These are phyloP conservation scores for Ganaspis brasiliensis DNA, from an alignment of 2,888 invertebrate species.

Conservation along the genomic window DNA sequence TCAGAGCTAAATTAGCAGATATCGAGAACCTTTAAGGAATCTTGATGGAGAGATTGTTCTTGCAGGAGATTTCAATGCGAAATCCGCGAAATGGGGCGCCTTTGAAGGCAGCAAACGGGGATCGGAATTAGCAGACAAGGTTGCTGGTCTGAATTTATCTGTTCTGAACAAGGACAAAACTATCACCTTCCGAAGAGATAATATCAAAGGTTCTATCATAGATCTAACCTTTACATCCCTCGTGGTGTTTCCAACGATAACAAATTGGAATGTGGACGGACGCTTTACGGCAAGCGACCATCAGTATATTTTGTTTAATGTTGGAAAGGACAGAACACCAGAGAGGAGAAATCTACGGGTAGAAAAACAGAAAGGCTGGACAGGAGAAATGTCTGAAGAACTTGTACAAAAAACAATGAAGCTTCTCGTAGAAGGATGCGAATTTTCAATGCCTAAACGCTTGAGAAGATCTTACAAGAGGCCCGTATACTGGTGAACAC, in stretches of 20 bases:
- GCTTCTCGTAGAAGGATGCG: too few species aligned
- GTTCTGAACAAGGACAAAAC: constrained; percentile 48
- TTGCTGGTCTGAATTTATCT: constrained; percentile 55
- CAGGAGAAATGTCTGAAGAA: too few species aligned
- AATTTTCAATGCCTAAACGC: too few species aligned
- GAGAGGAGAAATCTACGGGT: too few species aligned
- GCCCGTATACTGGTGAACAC: too few species aligned
- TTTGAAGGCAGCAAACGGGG: constrained; percentile 58
- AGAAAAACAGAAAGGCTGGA: too few species aligned
- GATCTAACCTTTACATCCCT: constrained; percentile 53
- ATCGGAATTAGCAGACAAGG: constrained; percentile 61
- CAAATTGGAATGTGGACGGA: too few species aligned
- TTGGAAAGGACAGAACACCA: too few species aligned
- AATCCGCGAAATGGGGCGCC: constrained; percentile 62
- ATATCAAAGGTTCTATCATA: constrained; percentile 46
- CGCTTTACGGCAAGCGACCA: too few species aligned
- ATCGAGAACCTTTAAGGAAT: constrained; percentile 35
- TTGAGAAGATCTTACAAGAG: too few species aligned
- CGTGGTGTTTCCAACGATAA: not conserved
- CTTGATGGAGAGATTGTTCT: constrained; percentile 40
- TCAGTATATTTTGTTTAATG: too few species aligned
- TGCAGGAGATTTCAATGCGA: constrained; percentile 53
- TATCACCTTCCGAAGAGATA: constrained; percentile 51
- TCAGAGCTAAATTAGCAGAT: constrained; percentile 11
- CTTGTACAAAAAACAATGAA: too few species aligned